Evolutionary conservation across 2,113 vertebrate genomes (phyloP).

Genomic region (Amphilophus citrinellus): DNA sequence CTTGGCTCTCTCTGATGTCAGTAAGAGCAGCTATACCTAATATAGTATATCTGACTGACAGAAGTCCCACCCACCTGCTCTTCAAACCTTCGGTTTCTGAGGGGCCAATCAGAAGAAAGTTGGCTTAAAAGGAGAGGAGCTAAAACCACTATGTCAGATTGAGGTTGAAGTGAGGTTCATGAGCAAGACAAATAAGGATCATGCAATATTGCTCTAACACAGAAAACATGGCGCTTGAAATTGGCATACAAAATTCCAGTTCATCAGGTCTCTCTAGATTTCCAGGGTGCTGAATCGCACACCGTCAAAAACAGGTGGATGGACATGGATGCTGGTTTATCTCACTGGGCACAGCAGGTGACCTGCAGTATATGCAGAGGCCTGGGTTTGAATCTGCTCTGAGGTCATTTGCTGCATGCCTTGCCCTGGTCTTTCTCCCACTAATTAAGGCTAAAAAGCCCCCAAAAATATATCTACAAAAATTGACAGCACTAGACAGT

Average conservation of each 20-base stretch:
- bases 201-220: neutral
- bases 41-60: neutral
- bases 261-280: neutral
- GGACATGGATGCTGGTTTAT: neutral
- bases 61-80: neutral
- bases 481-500: neutral
- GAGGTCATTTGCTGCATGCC: neutral
- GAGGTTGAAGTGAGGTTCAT: neutral
- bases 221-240: neutral
- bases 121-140: neutral
- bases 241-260: neutral
- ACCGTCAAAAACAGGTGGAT: neutral
- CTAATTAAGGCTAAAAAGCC: neutral
- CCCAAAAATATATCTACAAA: neutral
- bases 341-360: neutral
- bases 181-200: neutral
- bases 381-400: neutral
- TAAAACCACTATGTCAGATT: neutral
- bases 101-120: neutral
- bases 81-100: neutral
- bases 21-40: neutral
- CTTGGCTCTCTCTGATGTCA: neutral
- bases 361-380: neutral
- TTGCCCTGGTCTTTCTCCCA: neutral
- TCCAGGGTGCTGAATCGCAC: neutral